Evolutionary conservation across 1,140 invertebrate species (phyloP).

Genomic region (Leptinotarsa undecemlineata): DNA sequence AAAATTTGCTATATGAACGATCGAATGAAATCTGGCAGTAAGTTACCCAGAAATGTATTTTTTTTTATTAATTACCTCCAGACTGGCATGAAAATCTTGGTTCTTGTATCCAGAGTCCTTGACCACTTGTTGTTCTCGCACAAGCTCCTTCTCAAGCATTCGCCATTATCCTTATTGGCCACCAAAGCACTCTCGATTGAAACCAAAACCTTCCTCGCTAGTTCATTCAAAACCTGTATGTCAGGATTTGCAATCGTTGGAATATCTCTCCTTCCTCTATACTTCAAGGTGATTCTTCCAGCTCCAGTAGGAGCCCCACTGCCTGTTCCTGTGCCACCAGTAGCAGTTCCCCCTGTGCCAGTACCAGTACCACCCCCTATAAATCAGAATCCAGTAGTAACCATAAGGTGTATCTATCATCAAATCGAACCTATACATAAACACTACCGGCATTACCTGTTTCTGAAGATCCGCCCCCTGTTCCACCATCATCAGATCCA

Average conservation of each 20-base stretch:
- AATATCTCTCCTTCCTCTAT: slow-evolving; percentile 36
- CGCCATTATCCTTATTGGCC: slow-evolving; percentile 55
- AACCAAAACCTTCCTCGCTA: slow-evolving; percentile 50
- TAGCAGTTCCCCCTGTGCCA: slow-evolving; percentile 51
- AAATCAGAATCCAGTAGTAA: too few relatives aligned
- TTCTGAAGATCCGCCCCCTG: background rate
- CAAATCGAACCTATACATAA: background rate
- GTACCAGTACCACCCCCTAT: slow-evolving; percentile 51
- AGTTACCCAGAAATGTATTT: background rate
- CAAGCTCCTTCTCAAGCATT: slow-evolving; percentile 64
- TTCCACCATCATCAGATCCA: slow-evolving; percentile 4
- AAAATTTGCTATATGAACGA: too few relatives aligned
- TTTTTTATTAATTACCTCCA: slow-evolving; percentile 63
- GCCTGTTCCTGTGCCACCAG: slow-evolving; percentile 20
- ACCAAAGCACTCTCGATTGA: slow-evolving; percentile 61
- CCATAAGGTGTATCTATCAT: background rate
- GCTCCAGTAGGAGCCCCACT: slow-evolving; percentile 11
- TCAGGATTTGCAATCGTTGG: slow-evolving; percentile 41
- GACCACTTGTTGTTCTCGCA: slow-evolving; percentile 69
- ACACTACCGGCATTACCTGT: background rate
- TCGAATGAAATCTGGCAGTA: too few relatives aligned
- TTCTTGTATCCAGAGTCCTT: slow-evolving; percentile 56
- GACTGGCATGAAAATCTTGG: slow-evolving; percentile 68
- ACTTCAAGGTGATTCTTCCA: slow-evolving; percentile 23
- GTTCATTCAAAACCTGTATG: slow-evolving; percentile 39